These are phyloP conservation scores for Drosophila mayaguana DNA, from an alignment of 2,888 invertebrate species.

Conservation along the genomic window DNA sequence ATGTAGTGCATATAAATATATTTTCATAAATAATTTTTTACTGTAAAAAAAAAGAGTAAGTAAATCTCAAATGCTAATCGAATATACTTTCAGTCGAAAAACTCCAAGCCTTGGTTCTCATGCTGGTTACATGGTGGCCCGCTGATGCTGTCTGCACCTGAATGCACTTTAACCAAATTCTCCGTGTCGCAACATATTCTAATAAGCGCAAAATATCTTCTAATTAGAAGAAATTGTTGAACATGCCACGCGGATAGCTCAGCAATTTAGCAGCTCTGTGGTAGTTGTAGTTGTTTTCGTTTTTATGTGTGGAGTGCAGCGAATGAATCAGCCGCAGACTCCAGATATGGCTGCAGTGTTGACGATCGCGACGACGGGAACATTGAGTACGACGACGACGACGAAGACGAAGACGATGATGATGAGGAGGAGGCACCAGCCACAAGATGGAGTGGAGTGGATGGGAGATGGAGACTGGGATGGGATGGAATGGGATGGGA, in stretches of 20 bases:
- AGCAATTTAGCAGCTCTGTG: slow-evolving; percentile 37
- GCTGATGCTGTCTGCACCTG: slow-evolving; percentile 24
- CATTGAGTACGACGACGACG: slow-evolving; percentile 7
- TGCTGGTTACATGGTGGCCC: slow-evolving; percentile 36
- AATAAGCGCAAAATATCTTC: slow-evolving; percentile 67
- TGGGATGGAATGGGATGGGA: slow-evolving; percentile 4
- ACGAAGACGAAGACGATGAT: slow-evolving; percentile 29
- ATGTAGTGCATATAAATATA: no score
- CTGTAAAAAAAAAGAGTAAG: accelerated
- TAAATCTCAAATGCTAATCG: neutral
- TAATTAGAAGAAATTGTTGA: slow-evolving; percentile 60
- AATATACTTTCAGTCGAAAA: neutral
- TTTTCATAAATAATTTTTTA: no score
- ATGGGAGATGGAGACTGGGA: neutral
- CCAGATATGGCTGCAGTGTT: slow-evolving; percentile 64
- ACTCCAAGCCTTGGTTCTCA: neutral
- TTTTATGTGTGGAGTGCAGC: slow-evolving; percentile 30
- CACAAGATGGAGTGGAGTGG: slow-evolving; percentile 63
- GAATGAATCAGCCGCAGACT: slow-evolving; percentile 55
- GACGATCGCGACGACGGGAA: slow-evolving; percentile 50
- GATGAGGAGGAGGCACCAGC: slow-evolving; percentile 55
- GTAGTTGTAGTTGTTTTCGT: slow-evolving; percentile 1
- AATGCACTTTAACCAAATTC: slow-evolving; percentile 43
- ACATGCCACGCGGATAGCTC: slow-evolving; percentile 53
- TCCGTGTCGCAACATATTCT: slow-evolving; percentile 54